Evolutionary conservation across 2,888 invertebrate genomes (phyloP).

Genomic region (Diachrysia chrysitis): DNA sequence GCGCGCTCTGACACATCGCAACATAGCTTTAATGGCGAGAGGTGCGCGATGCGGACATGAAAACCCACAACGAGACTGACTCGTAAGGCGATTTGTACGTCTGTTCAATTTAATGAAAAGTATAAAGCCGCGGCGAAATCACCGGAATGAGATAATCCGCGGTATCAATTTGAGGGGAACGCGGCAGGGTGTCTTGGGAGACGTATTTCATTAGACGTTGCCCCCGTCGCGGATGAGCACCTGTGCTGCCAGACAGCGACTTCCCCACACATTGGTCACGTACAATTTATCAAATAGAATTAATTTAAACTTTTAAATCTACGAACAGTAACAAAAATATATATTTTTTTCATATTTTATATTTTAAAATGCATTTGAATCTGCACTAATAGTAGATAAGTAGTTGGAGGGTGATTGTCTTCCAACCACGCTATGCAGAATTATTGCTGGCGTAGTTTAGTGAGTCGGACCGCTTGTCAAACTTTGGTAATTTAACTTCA

Average conservation of each 20-base stretch:
- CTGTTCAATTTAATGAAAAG: slow-evolving; percentile 84
- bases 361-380: slow-evolving; percentile 47
- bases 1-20: slow-evolving; percentile 36
- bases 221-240: slow-evolving; percentile 64
- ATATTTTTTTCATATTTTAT: slow-evolving; percentile 28
- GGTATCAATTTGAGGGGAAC: slow-evolving; percentile 83
- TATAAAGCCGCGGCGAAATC: slow-evolving; percentile 78
- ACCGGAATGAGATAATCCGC: slow-evolving; percentile 81
- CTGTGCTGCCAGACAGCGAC: slow-evolving; percentile 62
- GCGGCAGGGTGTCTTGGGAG: slow-evolving; percentile 77
- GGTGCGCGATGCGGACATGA: slow-evolving; percentile 52
- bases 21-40: slow-evolving; percentile 25
- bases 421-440: slow-evolving; percentile 78
- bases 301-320: slow-evolving; percentile 49
- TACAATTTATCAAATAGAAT: slow-evolving; percentile 55
- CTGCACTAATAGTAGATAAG: slow-evolving; percentile 63
- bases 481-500: slow-evolving; percentile 89
- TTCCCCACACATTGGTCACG: slow-evolving; percentile 44
- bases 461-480: slow-evolving; percentile 85
- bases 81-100: slow-evolving; percentile 75
- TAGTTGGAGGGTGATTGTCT: slow-evolving; percentile 75
- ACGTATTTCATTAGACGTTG: slow-evolving; percentile 81
- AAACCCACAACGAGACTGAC: slow-evolving; percentile 57
- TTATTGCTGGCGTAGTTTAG: slow-evolving; percentile 85
- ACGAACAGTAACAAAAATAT: slow-evolving; percentile 16